These are phyloP conservation scores for Poecilia gillii DNA, from an alignment of 2,797 vertebrate species.

Conservation along the genomic window DNA sequence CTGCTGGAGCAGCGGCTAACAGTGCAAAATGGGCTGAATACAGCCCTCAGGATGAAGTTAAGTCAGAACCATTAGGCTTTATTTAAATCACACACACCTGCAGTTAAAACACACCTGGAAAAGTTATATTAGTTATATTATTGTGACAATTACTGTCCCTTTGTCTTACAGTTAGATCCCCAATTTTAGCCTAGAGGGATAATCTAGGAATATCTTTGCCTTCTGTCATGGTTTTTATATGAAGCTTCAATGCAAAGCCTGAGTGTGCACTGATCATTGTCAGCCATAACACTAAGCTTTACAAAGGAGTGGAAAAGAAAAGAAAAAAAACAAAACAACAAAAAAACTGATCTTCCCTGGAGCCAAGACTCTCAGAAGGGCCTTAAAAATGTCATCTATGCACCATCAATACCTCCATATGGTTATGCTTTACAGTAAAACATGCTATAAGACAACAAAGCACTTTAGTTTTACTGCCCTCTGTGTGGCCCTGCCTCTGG, in stretches of 20 bases:
- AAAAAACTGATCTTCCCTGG: conserved; percentile 26
- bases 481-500: conserved; percentile 70
- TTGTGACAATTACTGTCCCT: conserved; percentile 23
- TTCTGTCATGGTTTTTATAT: conserved; percentile 22
- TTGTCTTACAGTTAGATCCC: conserved; percentile 28
- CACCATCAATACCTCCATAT: conserved; percentile 62
- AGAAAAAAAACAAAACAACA: not conserved
- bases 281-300: conserved; percentile 53
- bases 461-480: conserved; percentile 69
- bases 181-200: conserved; percentile 34
- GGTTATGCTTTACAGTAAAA: conserved; percentile 65
- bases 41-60: conserved; percentile 75
- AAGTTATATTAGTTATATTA: conserved; percentile 40
- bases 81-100: conserved; percentile 74
- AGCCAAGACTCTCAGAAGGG: conserved; percentile 47
- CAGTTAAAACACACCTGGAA: conserved; percentile 68
- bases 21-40: conserved; percentile 70
- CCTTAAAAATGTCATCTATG: conserved; percentile 53
- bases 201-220: conserved; percentile 23
- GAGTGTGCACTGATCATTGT: not conserved
- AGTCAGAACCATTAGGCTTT: conserved; percentile 79
- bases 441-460: conserved; percentile 66
- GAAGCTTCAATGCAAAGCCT: conserved; percentile 1
- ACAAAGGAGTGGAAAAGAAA: conserved; percentile 27
- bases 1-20: conserved; percentile 75